Evolutionary conservation across 2,113 vertebrate species (phyloP).

Genomic region (Chloroceryle aenea): DNA sequence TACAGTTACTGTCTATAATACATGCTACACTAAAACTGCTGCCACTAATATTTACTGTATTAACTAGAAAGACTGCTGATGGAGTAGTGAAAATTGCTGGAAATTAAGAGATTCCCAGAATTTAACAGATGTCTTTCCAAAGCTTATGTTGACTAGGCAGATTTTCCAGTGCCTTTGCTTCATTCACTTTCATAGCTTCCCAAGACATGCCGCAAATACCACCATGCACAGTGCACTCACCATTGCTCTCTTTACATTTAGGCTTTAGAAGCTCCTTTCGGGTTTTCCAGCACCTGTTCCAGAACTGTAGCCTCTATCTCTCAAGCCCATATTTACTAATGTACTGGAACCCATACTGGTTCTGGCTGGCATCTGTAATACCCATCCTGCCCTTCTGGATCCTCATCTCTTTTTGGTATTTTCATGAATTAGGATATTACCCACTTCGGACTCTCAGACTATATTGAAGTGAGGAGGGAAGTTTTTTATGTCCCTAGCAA

Average conservation of each 20-base stretch:
- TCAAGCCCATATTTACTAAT: neutral
- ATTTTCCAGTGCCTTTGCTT: neutral
- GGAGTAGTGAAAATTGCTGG: neutral
- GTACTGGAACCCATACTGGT: neutral
- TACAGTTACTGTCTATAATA: neutral
- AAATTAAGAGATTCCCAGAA: neutral
- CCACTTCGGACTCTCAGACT: neutral
- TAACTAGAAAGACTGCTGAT: neutral
- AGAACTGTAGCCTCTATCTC: neutral
- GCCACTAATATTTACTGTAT: neutral
- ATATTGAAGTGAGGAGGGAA: neutral
- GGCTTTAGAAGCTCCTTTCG: neutral
- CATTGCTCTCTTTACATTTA: neutral
- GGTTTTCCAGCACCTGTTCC: neutral
- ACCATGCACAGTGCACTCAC: neutral
- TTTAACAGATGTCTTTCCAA: neutral
- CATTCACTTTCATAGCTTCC: neutral
- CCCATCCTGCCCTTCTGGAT: neutral
- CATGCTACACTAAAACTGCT: neutral
- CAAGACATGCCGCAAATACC: no score
- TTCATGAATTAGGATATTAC: neutral
- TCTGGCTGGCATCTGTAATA: neutral
- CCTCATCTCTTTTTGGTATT: neutral
- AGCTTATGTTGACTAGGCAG: neutral
- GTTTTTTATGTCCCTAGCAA: neutral